A percentile compares a stretch with the other conserved stretches of the same genome.
Evolutionary conservation across 2,888 invertebrate genomes (phyloP).

Genomic region (Penaeus monodon): DNA sequence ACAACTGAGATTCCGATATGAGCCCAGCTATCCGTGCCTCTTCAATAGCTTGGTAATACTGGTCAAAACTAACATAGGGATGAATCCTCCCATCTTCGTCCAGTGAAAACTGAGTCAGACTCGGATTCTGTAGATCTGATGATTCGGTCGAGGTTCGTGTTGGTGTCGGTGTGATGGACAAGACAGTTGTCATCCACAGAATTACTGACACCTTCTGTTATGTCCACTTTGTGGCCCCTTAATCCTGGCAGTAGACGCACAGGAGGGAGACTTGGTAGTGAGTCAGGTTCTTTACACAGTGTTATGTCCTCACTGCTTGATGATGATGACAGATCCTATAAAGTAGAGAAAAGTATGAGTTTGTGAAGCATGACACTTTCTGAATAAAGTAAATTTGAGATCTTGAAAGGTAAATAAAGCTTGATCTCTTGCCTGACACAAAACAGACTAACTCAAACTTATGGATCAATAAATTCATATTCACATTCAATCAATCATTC

Average conservation of each 20-base stretch:
- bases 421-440: no score
- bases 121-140: constrained; percentile 58
- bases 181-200: constrained; percentile 52
- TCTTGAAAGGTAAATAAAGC: no score
- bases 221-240: constrained; percentile 30
- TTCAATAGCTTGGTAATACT: constrained; percentile 82
- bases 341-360: constrained; percentile 5
- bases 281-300: constrained; percentile 32
- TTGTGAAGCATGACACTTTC: not conserved
- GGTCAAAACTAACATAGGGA: constrained; percentile 87
- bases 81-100: constrained; percentile 81
- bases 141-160: constrained; percentile 62
- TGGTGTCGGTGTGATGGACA: constrained; percentile 53
- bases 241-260: constrained; percentile 9
- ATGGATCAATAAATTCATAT: no score
- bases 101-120: constrained; percentile 69
- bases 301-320: constrained; percentile 45
- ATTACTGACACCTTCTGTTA: constrained; percentile 24
- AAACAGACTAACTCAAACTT: no score
- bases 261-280: constrained; percentile 30
- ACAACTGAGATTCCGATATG: constrained; percentile 72
- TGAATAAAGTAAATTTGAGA: not conserved
- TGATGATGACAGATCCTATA: constrained; percentile 29
- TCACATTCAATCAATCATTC: no score
- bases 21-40: constrained; percentile 78